Percentiles rank a stretch among this genome's conserved stretches.
Evolutionary conservation across 2,113 vertebrate genomes (phyloP).

Genomic region (Hypocryptadius cinnamomeus): DNA sequence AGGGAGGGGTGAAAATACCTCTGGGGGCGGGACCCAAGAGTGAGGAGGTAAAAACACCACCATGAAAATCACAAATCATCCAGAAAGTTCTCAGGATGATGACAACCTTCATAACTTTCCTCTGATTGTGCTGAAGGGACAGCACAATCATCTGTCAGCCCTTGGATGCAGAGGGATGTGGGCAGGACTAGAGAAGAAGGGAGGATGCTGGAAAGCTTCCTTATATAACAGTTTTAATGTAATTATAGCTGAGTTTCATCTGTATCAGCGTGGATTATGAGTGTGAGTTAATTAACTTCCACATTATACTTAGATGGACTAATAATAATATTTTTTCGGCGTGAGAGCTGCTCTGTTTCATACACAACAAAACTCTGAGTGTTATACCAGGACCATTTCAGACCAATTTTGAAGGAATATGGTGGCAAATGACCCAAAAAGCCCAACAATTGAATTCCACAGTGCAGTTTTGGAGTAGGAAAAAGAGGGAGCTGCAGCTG

Average conservation of each 20-base stretch:
- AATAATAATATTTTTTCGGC: not conserved
- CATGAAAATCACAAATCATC: not conserved
- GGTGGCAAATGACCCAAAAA: not conserved
- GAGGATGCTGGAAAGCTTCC: not conserved
- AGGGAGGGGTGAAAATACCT: accelerated
- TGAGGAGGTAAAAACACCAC: not conserved
- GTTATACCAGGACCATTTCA: not conserved
- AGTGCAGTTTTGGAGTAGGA: accelerated
- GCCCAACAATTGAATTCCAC: not conserved
- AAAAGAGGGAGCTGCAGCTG: accelerated
- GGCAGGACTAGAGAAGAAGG: not conserved
- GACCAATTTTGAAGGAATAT: not conserved
- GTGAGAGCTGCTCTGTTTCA: not conserved
- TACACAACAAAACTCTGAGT: not conserved
- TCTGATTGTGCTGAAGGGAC: not conserved
- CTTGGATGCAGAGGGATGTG: not conserved
- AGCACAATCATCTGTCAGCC: not conserved
- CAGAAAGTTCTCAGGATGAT: not conserved
- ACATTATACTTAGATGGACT: not conserved
- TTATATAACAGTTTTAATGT: not conserved
- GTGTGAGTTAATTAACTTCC: not conserved
- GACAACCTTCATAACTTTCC: accelerated
- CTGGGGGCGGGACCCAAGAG: accelerated
- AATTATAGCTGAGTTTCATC: not conserved
- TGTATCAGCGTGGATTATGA: not conserved